A percentile compares a stretch with the other conserved stretches of the same genome.
phyloP scores from a whole-genome alignment of 2,113 vertebrate genomes.

The Pseudorhombus dupliciocellatus region DNA sequence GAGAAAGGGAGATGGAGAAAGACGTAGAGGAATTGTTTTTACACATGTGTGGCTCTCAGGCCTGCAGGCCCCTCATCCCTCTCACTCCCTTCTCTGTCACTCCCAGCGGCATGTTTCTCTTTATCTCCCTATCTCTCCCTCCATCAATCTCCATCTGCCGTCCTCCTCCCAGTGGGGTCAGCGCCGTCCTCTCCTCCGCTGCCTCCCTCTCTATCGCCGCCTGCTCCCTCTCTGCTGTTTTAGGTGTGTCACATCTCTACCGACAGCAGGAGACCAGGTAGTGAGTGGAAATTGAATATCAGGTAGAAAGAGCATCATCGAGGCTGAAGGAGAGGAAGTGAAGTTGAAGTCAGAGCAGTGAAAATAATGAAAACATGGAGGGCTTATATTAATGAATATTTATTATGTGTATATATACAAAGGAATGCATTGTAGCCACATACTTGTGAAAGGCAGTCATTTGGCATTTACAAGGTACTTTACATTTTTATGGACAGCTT shows the following conservation, averaged over 20 bases:
- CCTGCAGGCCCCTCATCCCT: constrained; percentile 72
- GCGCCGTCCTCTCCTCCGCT: constrained; percentile 45
- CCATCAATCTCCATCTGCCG: constrained; percentile 78
- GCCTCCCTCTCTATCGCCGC: constrained; percentile 32
- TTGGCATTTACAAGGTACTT: not conserved
- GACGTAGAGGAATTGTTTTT: constrained; percentile 73
- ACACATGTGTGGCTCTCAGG: constrained; percentile 68
- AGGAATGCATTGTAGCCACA: not conserved
- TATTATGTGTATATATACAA: no score
- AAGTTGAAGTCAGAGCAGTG: constrained; percentile 8
- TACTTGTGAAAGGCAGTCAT: not conserved
- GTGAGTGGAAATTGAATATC: constrained; percentile 46
- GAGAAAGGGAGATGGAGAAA: constrained; percentile 46
- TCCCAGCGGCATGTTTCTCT: constrained; percentile 75
- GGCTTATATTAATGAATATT: no score
- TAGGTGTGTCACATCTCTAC: constrained; percentile 60
- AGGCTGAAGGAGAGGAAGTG: not conserved
- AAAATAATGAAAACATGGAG: constrained; percentile 13
- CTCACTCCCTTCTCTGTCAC: constrained; percentile 63
- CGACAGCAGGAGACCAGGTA: constrained; percentile 39
- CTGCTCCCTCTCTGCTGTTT: constrained; percentile 42
- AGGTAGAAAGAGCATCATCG: constrained; percentile 10
- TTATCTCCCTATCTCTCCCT: constrained; percentile 73
- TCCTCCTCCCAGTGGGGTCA: constrained; percentile 62
- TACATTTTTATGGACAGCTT: not conserved